Conservation (phyloP, 2,888 invertebrate species). For the Papilio elwesi region DNA sequence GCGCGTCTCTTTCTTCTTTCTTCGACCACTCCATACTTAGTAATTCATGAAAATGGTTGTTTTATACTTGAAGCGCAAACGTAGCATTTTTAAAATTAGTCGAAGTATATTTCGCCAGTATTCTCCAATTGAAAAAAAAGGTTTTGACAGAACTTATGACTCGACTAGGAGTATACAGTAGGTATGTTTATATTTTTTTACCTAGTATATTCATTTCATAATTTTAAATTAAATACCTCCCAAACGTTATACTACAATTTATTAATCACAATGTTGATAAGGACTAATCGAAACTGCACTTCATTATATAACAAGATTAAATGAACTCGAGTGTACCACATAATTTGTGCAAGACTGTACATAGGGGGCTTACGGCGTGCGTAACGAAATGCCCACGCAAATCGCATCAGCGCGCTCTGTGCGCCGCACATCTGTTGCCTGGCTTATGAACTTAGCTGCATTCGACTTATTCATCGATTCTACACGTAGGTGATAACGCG, state of each 20-base stretch:
- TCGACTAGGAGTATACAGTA: no score
- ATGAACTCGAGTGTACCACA: slow-evolving; percentile 37
- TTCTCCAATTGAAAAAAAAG: no score
- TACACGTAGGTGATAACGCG: background rate
- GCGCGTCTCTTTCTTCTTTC: no score
- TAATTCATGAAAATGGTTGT: no score
- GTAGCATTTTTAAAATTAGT: no score
- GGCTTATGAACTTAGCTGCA: slow-evolving; percentile 62
- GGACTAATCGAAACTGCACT: slow-evolving; percentile 23
- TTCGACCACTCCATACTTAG: no score
- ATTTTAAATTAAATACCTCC: no score
- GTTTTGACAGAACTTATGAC: no score
- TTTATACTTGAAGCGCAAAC: no score
- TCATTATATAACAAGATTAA: slow-evolving; percentile 37
- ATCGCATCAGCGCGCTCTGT: slow-evolving; percentile 69
- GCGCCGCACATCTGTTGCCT: slow-evolving; percentile 69
- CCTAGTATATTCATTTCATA: no score
- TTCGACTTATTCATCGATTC: slow-evolving; percentile 26
- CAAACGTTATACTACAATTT: background rate
- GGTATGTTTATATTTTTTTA: no score
- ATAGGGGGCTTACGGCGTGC: slow-evolving; percentile 65
- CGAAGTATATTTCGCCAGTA: no score
- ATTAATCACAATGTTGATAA: background rate
- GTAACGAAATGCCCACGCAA: slow-evolving; percentile 72
- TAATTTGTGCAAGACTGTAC: slow-evolving; percentile 46